These are phyloP conservation scores for Heterotis niloticus DNA, from an alignment of 2,113 vertebrate genomes.

Conservation along the genomic window DNA sequence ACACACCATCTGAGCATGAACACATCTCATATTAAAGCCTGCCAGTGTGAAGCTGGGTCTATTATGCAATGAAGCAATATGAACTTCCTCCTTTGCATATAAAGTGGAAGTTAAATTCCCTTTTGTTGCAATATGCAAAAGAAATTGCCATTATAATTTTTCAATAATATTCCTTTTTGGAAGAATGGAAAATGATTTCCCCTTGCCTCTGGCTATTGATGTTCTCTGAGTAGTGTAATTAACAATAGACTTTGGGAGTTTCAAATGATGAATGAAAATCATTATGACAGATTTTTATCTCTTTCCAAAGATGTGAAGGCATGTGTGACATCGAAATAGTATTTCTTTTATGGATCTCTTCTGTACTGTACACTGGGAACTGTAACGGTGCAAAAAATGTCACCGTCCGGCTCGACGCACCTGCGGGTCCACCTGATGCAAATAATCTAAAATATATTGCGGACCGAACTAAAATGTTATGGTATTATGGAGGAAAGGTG, in stretches of 20 bases:
- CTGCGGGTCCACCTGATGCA: no score
- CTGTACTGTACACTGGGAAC: neutral
- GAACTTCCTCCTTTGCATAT: constrained; percentile 31
- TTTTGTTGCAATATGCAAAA: constrained; percentile 46
- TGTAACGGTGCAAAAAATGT: neutral
- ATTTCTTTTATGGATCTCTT: neutral
- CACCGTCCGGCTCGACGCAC: neutral
- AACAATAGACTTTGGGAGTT: constrained; percentile 12
- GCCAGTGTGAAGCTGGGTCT: neutral
- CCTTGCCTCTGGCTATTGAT: constrained; percentile 26
- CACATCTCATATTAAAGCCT: neutral
- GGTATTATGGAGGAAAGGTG: no score
- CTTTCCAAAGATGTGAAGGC: neutral
- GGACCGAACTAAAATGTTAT: no score
- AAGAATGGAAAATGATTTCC: constrained; percentile 27
- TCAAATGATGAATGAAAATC: constrained; percentile 3
- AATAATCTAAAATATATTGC: no score
- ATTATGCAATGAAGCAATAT: neutral
- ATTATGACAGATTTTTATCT: neutral
- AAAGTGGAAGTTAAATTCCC: constrained; percentile 40
- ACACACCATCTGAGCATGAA: neutral
- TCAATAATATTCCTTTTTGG: constrained; percentile 32
- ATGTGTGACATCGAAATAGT: neutral
- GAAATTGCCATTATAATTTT: constrained; percentile 30
- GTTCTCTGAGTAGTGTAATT: constrained; percentile 22